Evolutionary conservation across 1,140 invertebrate species (phyloP).

Genomic region (Chionoecetes opilio): DNA sequence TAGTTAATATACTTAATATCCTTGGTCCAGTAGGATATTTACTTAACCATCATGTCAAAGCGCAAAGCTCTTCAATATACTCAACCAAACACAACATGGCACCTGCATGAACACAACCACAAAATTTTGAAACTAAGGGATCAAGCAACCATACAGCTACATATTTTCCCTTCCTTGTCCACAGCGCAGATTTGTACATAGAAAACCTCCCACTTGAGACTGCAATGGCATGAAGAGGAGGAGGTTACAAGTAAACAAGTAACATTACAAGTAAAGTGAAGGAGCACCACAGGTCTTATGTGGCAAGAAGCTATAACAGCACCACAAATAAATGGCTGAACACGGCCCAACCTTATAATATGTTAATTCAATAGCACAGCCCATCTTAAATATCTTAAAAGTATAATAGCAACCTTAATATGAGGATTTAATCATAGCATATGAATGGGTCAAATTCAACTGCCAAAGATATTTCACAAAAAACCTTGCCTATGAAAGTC

Average conservation of each 20-base stretch:
- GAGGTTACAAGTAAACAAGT: no score
- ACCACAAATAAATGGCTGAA: not conserved
- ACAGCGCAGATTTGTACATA: not conserved
- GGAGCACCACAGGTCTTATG: not conserved
- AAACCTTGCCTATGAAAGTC: no score
- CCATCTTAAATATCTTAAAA: not conserved
- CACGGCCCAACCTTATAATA: not conserved
- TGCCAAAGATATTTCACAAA: not conserved
- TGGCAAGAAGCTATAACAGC: not conserved
- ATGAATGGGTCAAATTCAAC: not conserved
- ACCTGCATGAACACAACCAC: not conserved
- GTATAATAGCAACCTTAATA: not conserved
- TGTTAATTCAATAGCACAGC: not conserved
- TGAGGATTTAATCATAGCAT: not conserved
- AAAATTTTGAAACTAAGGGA: not conserved
- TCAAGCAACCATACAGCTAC: not conserved
- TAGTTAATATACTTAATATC: no score
- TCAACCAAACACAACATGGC: no score
- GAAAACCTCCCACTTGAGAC: not conserved
- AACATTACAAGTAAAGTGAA: not conserved
- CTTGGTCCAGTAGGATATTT: not conserved
- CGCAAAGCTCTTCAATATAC: not conserved
- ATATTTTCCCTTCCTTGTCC: not conserved
- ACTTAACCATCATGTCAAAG: not conserved
- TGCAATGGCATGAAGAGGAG: no score